Base-by-base conservation (phyloP, 2,113 vertebrate genomes). In the Nipponia nippon region DNA sequence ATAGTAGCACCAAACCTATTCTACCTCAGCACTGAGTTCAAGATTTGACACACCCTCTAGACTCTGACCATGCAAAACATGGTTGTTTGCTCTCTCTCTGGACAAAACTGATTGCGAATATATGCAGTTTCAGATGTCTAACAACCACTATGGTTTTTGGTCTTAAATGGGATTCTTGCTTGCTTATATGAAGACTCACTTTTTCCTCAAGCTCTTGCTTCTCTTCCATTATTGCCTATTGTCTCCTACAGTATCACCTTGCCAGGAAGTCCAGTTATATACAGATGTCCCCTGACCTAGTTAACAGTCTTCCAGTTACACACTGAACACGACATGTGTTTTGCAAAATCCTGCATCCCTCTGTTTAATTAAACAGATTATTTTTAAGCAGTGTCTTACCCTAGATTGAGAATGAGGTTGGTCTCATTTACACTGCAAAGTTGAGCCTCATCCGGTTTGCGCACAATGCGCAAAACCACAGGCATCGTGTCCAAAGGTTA, bases 281-380 rank as follows among this genome's bases (percentile, higher is more conserved):
- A n/a, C 11, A 52, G 30, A 22, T 22, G 26, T 75, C 36, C 36
- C 26, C 40, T 46, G 49, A 53, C 30, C 25, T 21, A 8, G 5
- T 22, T 52, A 55, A 38, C 22, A 52, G 12, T 34, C 52, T 52
- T 59, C 72, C 40, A 52, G 0, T 36, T 42, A 16, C 44, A 29
- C 46, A 32, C 7, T 1, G 0, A 81, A 42, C 53, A 16, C 42
- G n/a, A 25, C 36, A 46, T 0, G 1, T 9, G 12, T n/a, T 86
- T 63, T 67, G 38, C n/a, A 83, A 69, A 92, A 53, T 53, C 71
- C 58, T 44, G 5, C 40, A 14, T 20, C 17, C 6, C 34, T 92
- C 42, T 2, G 1, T 78, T 76, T 22, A 19, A 69, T 26, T 30
- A 6, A n/a, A 27, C 3, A 16, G 72, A 11, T 62, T 46, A 17